phyloP scores from a whole-genome alignment of 2,888 invertebrate species.

The Aleiodes leptofemur region DNA sequence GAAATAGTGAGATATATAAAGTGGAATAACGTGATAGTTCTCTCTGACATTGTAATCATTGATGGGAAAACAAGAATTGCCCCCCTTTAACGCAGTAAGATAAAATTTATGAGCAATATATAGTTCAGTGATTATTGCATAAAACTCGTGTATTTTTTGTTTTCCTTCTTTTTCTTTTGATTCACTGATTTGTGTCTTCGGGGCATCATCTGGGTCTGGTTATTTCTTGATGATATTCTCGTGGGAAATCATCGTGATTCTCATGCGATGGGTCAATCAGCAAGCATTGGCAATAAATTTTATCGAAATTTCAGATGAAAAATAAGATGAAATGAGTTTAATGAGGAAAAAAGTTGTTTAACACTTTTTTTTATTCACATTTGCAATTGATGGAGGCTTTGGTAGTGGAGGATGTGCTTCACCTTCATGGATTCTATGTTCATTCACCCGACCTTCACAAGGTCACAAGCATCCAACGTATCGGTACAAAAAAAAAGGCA shows the following conservation, averaged over 20 bases:
- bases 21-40: background rate
- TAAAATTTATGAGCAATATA: slow-evolving; percentile 58
- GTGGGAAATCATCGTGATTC: slow-evolving; percentile 18
- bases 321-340: background rate
- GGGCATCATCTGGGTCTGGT: slow-evolving; percentile 20
- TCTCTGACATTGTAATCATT: slow-evolving; percentile 16
- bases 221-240: slow-evolving; percentile 17
- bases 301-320: slow-evolving; percentile 7
- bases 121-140: slow-evolving; percentile 34
- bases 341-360: background rate
- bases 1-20: background rate
- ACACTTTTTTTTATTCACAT: too few relatives aligned
- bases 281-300: slow-evolving; percentile 16
- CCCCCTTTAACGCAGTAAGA: too few relatives aligned
- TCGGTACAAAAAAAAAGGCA: slow-evolving; percentile 62
- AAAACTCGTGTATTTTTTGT: background rate
- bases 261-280: slow-evolving; percentile 27
- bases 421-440: slow-evolving; percentile 55
- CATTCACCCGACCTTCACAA: slow-evolving; percentile 75
- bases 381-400: too few relatives aligned
- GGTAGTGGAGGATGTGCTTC: too few relatives aligned
- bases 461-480: slow-evolving; percentile 65
- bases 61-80: slow-evolving; percentile 15
- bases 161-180: too few relatives aligned
- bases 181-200: slow-evolving; percentile 12